Base-by-base conservation (phyloP, 2,888 invertebrate species). In the Liopterus haemorrhoidalis region DNA sequence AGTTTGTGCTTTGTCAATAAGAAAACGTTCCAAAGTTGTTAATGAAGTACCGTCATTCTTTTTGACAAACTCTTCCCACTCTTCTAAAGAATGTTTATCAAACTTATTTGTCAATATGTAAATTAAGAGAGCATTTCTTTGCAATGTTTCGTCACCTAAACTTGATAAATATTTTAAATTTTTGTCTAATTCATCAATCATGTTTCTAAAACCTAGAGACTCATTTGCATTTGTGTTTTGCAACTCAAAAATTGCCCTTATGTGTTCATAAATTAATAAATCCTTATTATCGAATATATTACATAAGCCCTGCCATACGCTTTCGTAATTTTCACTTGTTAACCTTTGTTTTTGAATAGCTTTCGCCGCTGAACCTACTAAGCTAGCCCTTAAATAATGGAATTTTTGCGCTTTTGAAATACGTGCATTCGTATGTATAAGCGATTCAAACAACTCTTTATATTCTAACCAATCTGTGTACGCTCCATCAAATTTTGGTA, bases 181-280 rank as follows among this genome's bases (percentile, higher is more conserved):
- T n/a, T 32, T 32, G n/a, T 32, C 4, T 11, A 31, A 6, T n/a
- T 11, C 31, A 5, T 6, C 6, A 22, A n/a, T 9, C 12, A 22
- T 8, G 6, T 22, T 14, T 11, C n/a, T 9, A 9, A 31, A 15
- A 9, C 15, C 14, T n/a, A n/a, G n/a, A n/a, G n/a, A n/a, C n/a
- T n/a, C n/a, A n/a, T n/a, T n/a, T n/a, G n/a, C n/a, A n/a, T n/a
- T n/a, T n/a, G n/a, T n/a, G n/a, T n/a, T n/a, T n/a, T n/a, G n/a
- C n/a, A n/a, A n/a, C n/a, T n/a, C 11, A 9, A 14, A 9, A 14
- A 11, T 14, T 9, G 12, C 31, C n/a, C 15, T 31, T 9, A 31
- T 14, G 14, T 31, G 31, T 14, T 15, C 8, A 15, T 31, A n/a
- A 16, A 32, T 32, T 32, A 32, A n/a, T 32, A 14, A n/a, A 15